Conservation (phyloP, 2,113 vertebrate species). For the Geococcyx californianus region DNA sequence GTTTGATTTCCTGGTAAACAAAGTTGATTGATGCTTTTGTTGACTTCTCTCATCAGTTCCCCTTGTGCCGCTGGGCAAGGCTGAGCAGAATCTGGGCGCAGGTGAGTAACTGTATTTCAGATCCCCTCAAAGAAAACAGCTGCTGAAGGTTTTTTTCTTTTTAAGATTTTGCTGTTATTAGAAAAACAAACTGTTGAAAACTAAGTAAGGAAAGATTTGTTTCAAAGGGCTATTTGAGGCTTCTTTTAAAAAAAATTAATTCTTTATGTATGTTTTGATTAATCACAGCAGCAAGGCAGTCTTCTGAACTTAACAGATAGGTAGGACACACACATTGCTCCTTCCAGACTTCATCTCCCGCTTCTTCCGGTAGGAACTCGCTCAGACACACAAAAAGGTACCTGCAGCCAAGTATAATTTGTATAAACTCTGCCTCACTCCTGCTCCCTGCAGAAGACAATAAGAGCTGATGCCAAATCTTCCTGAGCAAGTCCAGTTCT, state of each 20-base stretch:
- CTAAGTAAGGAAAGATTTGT: not conserved
- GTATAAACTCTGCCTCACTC: not conserved
- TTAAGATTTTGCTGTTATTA: not conserved
- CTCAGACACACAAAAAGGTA: not conserved
- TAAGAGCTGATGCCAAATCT: not conserved
- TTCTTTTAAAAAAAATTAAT: not conserved
- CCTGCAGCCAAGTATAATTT: not conserved
- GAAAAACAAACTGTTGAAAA: not conserved
- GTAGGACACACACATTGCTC: not conserved
- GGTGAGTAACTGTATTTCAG: not conserved
- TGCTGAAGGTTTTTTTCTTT: not conserved
- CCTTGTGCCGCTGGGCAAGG: not conserved
- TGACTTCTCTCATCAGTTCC: not conserved
- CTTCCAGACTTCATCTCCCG: not conserved
- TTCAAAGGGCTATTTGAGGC: not conserved
- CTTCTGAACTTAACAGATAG: not conserved
- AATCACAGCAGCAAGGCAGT: not conserved
- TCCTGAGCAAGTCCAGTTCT: not conserved
- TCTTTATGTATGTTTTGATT: not conserved
- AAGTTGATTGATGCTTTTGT: not conserved
- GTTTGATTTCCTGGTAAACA: not conserved
- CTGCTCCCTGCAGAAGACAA: not conserved
- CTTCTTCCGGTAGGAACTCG: not conserved
- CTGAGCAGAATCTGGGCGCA: not conserved
- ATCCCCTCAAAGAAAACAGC: not conserved